phyloP scores from a whole-genome alignment of 2,888 invertebrate species.

The Macroteleia sp. region DNA sequence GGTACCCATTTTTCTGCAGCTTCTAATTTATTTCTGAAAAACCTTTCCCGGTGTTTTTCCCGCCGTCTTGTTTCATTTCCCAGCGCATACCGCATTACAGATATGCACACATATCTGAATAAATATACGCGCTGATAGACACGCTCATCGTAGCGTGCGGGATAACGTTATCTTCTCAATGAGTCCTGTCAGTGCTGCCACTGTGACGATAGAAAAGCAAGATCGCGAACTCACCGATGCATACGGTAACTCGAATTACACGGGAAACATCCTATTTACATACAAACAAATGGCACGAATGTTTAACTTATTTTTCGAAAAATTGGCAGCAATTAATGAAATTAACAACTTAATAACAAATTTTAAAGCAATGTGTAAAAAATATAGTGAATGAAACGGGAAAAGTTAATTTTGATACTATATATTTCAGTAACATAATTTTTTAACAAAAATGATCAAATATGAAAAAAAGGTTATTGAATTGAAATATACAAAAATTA shows the following conservation, averaged over 20 bases:
- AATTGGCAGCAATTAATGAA: too few species aligned
- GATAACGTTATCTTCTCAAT: slow-evolving; percentile 63
- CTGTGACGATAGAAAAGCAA: slow-evolving; percentile 62
- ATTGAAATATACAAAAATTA: too few species aligned
- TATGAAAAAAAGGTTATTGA: too few species aligned
- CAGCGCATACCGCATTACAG: slow-evolving; percentile 28
- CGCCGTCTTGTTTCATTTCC: slow-evolving; percentile 43
- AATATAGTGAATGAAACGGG: too few species aligned
- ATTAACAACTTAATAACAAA: too few species aligned
- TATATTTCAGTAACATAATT: too few species aligned
- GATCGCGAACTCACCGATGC: slow-evolving; percentile 43
- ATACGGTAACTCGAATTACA: slow-evolving; percentile 42
- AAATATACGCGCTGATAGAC: slow-evolving; percentile 62
- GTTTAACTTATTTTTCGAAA: too few species aligned
- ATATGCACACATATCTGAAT: slow-evolving; percentile 49
- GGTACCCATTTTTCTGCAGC: neutral
- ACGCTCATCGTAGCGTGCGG: slow-evolving; percentile 61
- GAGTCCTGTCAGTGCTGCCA: slow-evolving; percentile 57
- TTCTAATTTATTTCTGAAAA: slow-evolving; percentile 13
- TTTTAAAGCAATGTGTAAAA: too few species aligned
- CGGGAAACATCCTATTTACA: slow-evolving; percentile 39
- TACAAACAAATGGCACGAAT: slow-evolving; percentile 49
- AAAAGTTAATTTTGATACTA: too few species aligned
- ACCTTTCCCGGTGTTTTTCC: slow-evolving; percentile 5
- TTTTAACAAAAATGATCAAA: too few species aligned